These are phyloP conservation scores for Nilaparvata lugens DNA, from an alignment of 1,140 invertebrate genomes.

Conservation along the genomic window DNA sequence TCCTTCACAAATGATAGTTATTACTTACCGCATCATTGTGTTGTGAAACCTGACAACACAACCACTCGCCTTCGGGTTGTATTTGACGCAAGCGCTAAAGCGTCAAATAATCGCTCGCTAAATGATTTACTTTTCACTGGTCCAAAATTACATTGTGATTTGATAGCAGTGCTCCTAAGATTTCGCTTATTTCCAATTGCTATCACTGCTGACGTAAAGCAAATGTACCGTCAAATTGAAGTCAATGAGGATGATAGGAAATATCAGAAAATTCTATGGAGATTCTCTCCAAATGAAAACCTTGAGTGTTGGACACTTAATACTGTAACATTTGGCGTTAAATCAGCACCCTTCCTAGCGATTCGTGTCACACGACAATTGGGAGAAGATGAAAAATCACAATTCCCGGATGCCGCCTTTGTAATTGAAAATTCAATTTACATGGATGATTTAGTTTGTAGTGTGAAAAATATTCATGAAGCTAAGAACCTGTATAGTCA, in stretches of 20 bases:
- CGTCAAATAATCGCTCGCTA: constrained; percentile 21
- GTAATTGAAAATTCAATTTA: too few species aligned
- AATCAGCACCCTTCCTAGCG: constrained; percentile 1
- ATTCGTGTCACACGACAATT: neutral
- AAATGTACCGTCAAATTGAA: constrained; percentile 20
- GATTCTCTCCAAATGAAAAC: too few species aligned
- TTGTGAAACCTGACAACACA: too few species aligned
- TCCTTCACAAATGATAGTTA: too few species aligned
- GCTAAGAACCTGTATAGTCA: too few species aligned
- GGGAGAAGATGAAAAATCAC: too few species aligned
- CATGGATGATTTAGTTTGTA: too few species aligned
- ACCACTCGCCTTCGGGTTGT: constrained; percentile 28
- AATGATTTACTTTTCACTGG: constrained; percentile 28
- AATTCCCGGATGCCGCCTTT: too few species aligned
- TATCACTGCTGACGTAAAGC: constrained; percentile 22
- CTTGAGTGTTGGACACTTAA: neutral
- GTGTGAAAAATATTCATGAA: too few species aligned
- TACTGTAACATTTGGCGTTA: neutral
- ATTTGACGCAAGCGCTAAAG: constrained; percentile 28
- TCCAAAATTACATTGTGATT: constrained; percentile 20
- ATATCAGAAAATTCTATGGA: constrained; percentile 1
- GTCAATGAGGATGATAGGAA: neutral
- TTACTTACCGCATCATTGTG: too few species aligned
- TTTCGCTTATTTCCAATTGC: constrained; percentile 16
- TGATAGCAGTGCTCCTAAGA: constrained; percentile 7